Conservation (phyloP, 2,888 invertebrate species). For the Nomada fucata region DNA sequence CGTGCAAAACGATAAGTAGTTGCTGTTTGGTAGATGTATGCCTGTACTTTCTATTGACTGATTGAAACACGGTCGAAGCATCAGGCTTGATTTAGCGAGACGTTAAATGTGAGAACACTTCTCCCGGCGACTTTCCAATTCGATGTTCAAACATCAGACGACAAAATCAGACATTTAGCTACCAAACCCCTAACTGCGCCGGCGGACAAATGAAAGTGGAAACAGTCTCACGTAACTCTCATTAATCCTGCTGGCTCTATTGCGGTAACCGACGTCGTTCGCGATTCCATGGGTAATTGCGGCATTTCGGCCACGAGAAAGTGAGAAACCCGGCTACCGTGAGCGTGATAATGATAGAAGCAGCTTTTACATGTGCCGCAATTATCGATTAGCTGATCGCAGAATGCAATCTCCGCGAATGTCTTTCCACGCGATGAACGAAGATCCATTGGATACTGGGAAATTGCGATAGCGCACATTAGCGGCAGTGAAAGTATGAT, state of each 20-base stretch:
- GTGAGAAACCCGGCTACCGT: conserved; percentile 26
- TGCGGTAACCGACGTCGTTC: conserved; percentile 31
- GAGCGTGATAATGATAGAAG: conserved; percentile 9
- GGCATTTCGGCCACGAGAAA: conserved; percentile 33
- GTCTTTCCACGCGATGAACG: background rate
- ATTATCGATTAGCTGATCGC: background rate
- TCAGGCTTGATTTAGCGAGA: background rate
- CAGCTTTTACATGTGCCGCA: background rate
- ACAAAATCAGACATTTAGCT: no score
- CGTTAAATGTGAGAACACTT: no score
- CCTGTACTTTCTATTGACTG: no score
- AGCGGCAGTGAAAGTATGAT: conserved; percentile 16
- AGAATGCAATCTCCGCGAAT: background rate
- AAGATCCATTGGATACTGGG: background rate
- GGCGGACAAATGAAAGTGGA: conserved; percentile 40
- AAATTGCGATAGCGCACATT: background rate
- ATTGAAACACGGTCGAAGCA: no score
- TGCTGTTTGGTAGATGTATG: no score
- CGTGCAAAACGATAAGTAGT: background rate
- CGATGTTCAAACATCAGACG: background rate
- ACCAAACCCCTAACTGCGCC: background rate
- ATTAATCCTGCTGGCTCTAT: conserved; percentile 49
- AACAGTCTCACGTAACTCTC: conserved; percentile 49
- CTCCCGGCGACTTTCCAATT: no score
- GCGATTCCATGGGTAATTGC: conserved; percentile 50